Evolutionary conservation across 92 coral and sea anemone species (phyloP), one percentile per base, ranked within the genome.

Genomic region (Palythoa caribaeorum): DNA sequence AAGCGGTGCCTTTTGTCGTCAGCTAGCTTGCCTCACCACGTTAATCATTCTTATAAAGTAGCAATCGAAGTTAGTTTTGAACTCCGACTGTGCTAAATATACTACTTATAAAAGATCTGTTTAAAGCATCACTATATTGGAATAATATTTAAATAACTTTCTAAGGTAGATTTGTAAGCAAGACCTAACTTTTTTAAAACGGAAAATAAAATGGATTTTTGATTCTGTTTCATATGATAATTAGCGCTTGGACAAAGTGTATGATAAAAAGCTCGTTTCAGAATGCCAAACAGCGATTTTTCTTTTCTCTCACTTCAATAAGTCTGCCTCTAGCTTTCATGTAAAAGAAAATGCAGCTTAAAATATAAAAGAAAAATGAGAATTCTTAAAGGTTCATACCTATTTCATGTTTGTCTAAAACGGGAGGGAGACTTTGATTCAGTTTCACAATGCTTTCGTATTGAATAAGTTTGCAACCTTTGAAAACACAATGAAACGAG

Each of bases 1-100:
- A 38, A 71, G 76, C 86, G 86, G 86, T 81, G 66, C 66, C 86
- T 68, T 75, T 79, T 44, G 66, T 81, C 10, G 76, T 81, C 17
- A 14, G 48, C 20, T n/a, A 21, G 68, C 50, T 54, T 1, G 35
- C 21, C 13, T 15, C 20, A 19, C 17, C 75, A 47, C n/a, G 48
- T 70, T 65, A 70, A 36, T 70, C 47, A 70, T 47, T 20, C 39
- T 2, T 70, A 38, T 38, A 47, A 70, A 70, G 16, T 35, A 17
- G 13, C 47, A 35, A 70, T 35, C 11, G 47, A 70, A 1, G 75
- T 3, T 8, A 44, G 40, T 70, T 21, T 70, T 70, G 10, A 47
- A n/a, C 12, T 35, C 44, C 74, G 74, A 8, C 44, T 70, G 13
- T 37, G 74, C 44, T 21, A 9, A 11, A 38, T 70, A 35, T 9